phyloP scores from a whole-genome alignment of 2,888 invertebrate genomes.

The Ctena decussata region DNA sequence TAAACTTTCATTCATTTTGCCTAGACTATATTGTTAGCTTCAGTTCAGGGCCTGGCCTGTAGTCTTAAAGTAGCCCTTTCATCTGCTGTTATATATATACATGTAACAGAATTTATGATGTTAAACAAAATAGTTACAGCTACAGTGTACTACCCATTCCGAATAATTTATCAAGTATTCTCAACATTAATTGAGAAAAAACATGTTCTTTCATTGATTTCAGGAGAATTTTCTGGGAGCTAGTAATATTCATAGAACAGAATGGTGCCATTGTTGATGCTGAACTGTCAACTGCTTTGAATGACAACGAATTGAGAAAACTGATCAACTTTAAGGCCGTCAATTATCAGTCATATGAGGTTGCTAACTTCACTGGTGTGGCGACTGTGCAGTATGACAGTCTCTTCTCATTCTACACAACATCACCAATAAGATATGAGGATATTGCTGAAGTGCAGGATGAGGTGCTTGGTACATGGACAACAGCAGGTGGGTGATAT shows the following conservation, averaged over 20 bases:
- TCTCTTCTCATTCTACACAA: constrained; percentile 57
- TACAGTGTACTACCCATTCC: too few species aligned
- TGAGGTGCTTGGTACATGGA: constrained; percentile 42
- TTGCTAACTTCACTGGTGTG: constrained; percentile 17
- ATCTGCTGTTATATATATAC: too few species aligned
- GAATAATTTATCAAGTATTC: too few species aligned
- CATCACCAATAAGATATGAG: constrained; percentile 40
- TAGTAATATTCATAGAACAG: constrained; percentile 66
- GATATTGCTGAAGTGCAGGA: constrained; percentile 38
- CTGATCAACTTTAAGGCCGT: constrained; percentile 43
- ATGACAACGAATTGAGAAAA: constrained; percentile 25
- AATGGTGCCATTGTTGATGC: constrained; percentile 43
- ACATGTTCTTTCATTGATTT: constrained; percentile 10
- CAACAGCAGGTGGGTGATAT: constrained; percentile 26
- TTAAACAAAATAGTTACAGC: too few species aligned
- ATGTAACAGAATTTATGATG: too few species aligned
- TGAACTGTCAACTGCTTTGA: constrained; percentile 38
- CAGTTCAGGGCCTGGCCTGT: too few species aligned
- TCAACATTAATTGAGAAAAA: too few species aligned
- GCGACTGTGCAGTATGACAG: constrained; percentile 46
- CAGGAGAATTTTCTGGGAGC: constrained; percentile 61
- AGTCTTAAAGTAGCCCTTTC: too few species aligned
- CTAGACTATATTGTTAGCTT: too few species aligned
- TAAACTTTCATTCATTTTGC: too few species aligned
- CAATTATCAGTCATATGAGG: constrained; percentile 38